Evolutionary conservation across 2,888 invertebrate species (phyloP).

Genomic region (Tridacna crocea): DNA sequence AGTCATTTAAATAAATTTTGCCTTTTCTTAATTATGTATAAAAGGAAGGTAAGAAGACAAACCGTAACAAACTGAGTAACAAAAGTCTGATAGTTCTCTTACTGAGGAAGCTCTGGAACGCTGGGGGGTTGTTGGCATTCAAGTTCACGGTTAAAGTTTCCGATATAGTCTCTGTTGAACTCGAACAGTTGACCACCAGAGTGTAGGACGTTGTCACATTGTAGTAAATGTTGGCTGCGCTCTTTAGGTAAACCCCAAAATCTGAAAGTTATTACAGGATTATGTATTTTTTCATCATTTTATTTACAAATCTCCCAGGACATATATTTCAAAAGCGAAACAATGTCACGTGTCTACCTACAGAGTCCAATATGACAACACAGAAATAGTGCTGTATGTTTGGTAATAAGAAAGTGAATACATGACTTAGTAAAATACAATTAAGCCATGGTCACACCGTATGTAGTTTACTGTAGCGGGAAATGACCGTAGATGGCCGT

Average conservation of each 20-base stretch:
- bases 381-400: no score
- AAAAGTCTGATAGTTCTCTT: neutral
- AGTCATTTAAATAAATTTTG: no score
- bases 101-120: slow-evolving; percentile 35
- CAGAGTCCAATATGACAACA: no score
- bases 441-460: no score
- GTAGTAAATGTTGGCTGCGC: slow-evolving; percentile 43
- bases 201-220: slow-evolving; percentile 31
- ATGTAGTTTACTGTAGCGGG: no score
- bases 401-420: no score
- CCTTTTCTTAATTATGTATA: no score
- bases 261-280: slow-evolving; percentile 29
- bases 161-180: slow-evolving; percentile 33
- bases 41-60: no score
- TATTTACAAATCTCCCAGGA: neutral
- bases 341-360: neutral
- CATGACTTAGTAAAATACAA: no score
- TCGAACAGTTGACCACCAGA: slow-evolving; percentile 29
- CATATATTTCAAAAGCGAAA: neutral
- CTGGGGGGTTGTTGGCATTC: slow-evolving; percentile 40
- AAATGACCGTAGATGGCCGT: no score
- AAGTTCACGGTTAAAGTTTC: slow-evolving; percentile 40
- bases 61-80: no score
- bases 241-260: slow-evolving; percentile 44
- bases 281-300: neutral